phyloP scores from a whole-genome alignment of 2,888 invertebrate species.

The Gerris lacustris region DNA sequence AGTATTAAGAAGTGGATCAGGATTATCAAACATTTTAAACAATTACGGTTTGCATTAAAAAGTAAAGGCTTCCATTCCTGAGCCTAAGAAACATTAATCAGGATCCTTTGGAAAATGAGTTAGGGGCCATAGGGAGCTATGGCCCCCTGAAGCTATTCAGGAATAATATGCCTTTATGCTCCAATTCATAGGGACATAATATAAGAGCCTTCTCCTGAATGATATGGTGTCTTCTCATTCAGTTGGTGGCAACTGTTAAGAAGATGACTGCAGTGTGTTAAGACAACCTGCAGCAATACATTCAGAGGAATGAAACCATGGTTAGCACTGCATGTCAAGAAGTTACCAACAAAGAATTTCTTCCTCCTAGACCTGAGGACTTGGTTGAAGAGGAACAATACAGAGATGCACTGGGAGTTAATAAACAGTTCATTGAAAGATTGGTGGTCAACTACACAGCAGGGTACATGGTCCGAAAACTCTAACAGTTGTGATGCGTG shows the following conservation, averaged over 20 bases:
- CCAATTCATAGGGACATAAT: not conserved
- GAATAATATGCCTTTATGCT: not conserved
- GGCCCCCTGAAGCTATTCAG: too few species aligned
- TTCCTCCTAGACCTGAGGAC: not conserved
- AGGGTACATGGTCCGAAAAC: not conserved
- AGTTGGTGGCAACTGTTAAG: not conserved
- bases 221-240: not conserved
- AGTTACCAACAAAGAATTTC: not conserved
- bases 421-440: not conserved
- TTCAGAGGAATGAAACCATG: too few species aligned
- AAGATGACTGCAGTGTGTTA: not conserved
- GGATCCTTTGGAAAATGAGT: not conserved
- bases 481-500: not conserved
- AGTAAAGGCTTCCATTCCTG: not conserved
- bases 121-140: not conserved
- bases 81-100: not conserved
- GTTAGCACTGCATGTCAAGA: not conserved
- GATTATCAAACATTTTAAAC: not conserved
- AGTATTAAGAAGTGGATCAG: not conserved
- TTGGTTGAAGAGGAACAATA: not conserved
- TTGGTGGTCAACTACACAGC: not conserved
- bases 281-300: too few species aligned
- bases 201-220: not conserved
- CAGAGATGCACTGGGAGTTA: not conserved
- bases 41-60: not conserved